Evolutionary conservation across 2,888 invertebrate genomes (phyloP).

Genomic region (Torymus texanus): DNA sequence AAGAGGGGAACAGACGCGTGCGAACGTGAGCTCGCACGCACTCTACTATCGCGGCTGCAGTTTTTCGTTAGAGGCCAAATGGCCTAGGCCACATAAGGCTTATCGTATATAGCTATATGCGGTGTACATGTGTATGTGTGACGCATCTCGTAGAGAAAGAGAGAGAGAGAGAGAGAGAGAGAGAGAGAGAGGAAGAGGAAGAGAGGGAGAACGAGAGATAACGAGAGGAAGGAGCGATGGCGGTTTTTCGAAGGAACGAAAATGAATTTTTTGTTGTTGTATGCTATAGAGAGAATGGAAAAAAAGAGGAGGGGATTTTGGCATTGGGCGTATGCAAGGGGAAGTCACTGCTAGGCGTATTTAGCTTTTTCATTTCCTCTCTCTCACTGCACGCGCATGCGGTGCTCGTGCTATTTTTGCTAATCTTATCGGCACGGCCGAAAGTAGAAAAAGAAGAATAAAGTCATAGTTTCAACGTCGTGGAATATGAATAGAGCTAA

Average conservation of each 20-base stretch:
- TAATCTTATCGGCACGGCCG: conserved; percentile 22
- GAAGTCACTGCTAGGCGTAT: too few species aligned
- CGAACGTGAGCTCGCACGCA: conserved; percentile 1
- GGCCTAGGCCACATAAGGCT: conserved; percentile 13
- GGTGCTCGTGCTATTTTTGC: neutral
- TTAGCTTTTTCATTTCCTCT: too few species aligned
- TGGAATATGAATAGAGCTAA: neutral
- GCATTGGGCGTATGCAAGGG: neutral
- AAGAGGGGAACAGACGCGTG: neutral
- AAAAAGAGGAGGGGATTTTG: neutral
- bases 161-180: conserved; percentile 10
- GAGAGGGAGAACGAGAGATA: conserved; percentile 7
- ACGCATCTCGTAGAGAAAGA: conserved; percentile 39
- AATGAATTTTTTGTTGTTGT: neutral
- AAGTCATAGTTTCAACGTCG: neutral
- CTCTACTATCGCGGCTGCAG: neutral
- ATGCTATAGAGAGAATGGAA: neutral
- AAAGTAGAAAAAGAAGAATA: conserved; percentile 1
- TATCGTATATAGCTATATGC: conserved; percentile 28
- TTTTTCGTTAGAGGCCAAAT: conserved; percentile 32
- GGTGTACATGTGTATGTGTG: neutral
- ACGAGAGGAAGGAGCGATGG: neutral
- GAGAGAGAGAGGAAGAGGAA: too few species aligned
- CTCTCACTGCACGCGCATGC: too few species aligned
- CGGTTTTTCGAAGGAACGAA: neutral